Evolutionary conservation across 2,888 invertebrate species (phyloP).

Genomic region (Petrolisthes cinctipes): DNA sequence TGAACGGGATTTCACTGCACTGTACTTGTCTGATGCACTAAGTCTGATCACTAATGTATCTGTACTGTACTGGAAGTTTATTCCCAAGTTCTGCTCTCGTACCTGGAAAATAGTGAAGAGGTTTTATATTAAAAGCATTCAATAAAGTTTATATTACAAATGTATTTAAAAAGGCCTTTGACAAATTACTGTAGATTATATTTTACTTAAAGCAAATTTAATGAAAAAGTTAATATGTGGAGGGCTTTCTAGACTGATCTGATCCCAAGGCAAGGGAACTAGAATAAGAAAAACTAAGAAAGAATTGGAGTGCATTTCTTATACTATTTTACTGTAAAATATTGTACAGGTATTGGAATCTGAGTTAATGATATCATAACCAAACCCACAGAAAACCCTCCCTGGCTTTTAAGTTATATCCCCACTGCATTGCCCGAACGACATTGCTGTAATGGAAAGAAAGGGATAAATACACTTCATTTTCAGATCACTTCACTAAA

Average conservation of each 20-base stretch:
- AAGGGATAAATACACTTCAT: constrained; percentile 25
- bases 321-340: neutral
- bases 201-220: neutral
- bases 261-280: neutral
- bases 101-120: constrained; percentile 35
- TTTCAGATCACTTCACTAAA: constrained; percentile 44
- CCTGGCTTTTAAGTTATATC: neutral
- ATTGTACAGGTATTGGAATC: neutral
- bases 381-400: neutral
- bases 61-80: constrained; percentile 24
- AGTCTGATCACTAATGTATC: constrained; percentile 23
- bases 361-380: too few species aligned
- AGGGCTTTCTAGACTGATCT: neutral
- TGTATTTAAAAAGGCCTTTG: neutral
- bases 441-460: neutral
- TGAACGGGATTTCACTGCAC: constrained; percentile 12
- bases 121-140: constrained; percentile 7
- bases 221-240: neutral
- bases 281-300: neutral
- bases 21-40: constrained; percentile 12
- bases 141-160: neutral
- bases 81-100: constrained; percentile 19
- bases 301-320: neutral
- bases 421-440: neutral
- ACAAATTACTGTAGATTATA: too few species aligned